Evolutionary conservation across 1,140 invertebrate genomes (phyloP).

Genomic region (Plectrocnemia conspersa): DNA sequence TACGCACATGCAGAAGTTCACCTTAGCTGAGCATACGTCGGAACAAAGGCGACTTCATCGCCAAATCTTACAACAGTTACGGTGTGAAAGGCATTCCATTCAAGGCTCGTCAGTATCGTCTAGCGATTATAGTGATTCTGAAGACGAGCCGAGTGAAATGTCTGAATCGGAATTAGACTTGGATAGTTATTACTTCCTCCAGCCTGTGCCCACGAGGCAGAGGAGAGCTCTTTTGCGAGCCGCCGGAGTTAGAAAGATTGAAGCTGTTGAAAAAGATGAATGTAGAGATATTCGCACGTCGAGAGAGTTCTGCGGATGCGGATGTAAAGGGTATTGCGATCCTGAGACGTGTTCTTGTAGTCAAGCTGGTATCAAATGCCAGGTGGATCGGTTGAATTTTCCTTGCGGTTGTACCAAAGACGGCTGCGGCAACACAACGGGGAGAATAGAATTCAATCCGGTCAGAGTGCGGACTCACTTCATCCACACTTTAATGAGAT

Average conservation of each 20-base stretch:
- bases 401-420: slow-evolving; percentile 94
- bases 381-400: slow-evolving; percentile 92
- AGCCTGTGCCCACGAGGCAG: slow-evolving; percentile 90
- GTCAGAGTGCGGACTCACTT: slow-evolving; percentile 95
- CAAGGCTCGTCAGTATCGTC: slow-evolving; percentile 55
- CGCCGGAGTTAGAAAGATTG: slow-evolving; percentile 90
- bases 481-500: slow-evolving; percentile 91
- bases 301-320: slow-evolving; percentile 91
- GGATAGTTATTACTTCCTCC: slow-evolving; percentile 89
- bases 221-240: slow-evolving; percentile 79
- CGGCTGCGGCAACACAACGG: slow-evolving; percentile 87
- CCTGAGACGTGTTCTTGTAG: slow-evolving; percentile 93
- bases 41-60: slow-evolving; percentile 83
- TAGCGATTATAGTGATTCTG: slow-evolving; percentile 72
- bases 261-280: slow-evolving; percentile 89
- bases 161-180: slow-evolving; percentile 82
- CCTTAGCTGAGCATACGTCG: slow-evolving; percentile 75
- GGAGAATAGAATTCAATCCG: slow-evolving; percentile 94
- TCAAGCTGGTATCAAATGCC: slow-evolving; percentile 92
- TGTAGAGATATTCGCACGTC: slow-evolving; percentile 88
- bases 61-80: slow-evolving; percentile 72
- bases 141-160: slow-evolving; percentile 76
- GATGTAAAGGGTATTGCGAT: slow-evolving; percentile 91
- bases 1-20: slow-evolving; percentile 64
- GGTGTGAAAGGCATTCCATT: slow-evolving; percentile 60